Evolutionary conservation across 1,140 invertebrate genomes (phyloP).

Genomic region (Ips nitidus): DNA sequence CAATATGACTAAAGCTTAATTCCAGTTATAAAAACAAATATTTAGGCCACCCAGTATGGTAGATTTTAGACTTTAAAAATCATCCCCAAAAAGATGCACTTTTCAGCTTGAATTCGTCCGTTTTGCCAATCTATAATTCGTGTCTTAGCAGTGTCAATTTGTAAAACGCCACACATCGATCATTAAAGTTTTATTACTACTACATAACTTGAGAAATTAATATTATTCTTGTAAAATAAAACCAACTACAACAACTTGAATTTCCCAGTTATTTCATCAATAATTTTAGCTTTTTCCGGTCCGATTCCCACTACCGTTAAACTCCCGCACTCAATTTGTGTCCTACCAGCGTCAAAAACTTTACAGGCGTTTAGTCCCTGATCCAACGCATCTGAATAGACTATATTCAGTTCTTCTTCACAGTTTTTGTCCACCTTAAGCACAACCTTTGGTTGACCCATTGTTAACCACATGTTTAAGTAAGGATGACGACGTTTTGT

Average conservation of each 20-base stretch:
- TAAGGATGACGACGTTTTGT: conserved; percentile 52
- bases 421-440: conserved; percentile 56
- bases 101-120: too few species aligned
- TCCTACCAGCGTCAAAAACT: conserved; percentile 76
- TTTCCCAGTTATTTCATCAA: conserved; percentile 70
- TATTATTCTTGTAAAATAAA: conserved; percentile 42
- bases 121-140: conserved; percentile 27
- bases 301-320: conserved; percentile 78
- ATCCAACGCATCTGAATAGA: conserved; percentile 59
- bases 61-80: too few species aligned
- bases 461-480: conserved; percentile 64
- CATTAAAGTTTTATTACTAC: conserved; percentile 29
- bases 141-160: conserved; percentile 43
- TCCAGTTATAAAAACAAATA: too few species aligned
- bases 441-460: conserved; percentile 79
- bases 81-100: too few species aligned
- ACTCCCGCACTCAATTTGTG: conserved; percentile 68
- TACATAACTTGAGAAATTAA: conserved; percentile 8
- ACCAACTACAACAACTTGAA: conserved; percentile 57
- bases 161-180: conserved; percentile 38
- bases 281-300: conserved; percentile 61
- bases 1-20: too few species aligned
- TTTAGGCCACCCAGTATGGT: too few species aligned
- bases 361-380: conserved; percentile 63
- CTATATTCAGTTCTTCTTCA: conserved; percentile 55